phyloP scores from a whole-genome alignment of 1,140 invertebrate genomes.

The Chionoecetes opilio region DNA sequence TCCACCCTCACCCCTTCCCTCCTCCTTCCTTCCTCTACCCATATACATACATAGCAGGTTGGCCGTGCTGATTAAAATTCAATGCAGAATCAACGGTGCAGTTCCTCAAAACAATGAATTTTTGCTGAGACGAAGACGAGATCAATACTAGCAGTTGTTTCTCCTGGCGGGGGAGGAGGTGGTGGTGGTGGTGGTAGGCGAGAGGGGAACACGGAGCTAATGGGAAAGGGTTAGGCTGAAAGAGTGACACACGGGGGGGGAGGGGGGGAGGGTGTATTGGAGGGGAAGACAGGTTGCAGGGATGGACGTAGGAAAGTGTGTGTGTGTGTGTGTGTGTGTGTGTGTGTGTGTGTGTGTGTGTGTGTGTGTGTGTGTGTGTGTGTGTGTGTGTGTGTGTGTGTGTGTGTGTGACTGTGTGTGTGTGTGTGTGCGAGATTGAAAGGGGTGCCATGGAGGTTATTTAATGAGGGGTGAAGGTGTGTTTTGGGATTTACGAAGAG shows the following conservation, averaged over 20 bases:
- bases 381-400: neutral
- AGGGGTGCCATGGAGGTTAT: neutral
- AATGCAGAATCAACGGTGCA: conserved; percentile 38
- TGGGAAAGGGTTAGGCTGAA: neutral
- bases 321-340: neutral
- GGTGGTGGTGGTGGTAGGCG: neutral
- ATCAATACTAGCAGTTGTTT: conserved; percentile 52
- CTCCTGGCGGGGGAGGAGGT: neutral
- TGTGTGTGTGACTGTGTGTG: neutral
- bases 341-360: neutral
- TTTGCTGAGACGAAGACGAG: conserved; percentile 53
- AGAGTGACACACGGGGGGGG: neutral
- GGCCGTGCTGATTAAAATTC: conserved; percentile 54
- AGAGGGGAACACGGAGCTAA: neutral
- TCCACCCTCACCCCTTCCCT: neutral
- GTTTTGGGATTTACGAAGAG: neutral
- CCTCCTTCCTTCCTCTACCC: neutral
- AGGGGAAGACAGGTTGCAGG: neutral
- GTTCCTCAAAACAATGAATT: conserved; percentile 61
- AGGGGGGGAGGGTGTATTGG: too few species aligned
- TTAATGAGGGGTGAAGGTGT: neutral
- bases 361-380: neutral
- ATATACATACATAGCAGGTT: neutral
- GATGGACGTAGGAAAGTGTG: neutral
- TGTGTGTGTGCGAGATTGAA: neutral